These are phyloP conservation scores for Scomber japonicus DNA, from an alignment of 2,113 vertebrate species.

Conservation along the genomic window DNA sequence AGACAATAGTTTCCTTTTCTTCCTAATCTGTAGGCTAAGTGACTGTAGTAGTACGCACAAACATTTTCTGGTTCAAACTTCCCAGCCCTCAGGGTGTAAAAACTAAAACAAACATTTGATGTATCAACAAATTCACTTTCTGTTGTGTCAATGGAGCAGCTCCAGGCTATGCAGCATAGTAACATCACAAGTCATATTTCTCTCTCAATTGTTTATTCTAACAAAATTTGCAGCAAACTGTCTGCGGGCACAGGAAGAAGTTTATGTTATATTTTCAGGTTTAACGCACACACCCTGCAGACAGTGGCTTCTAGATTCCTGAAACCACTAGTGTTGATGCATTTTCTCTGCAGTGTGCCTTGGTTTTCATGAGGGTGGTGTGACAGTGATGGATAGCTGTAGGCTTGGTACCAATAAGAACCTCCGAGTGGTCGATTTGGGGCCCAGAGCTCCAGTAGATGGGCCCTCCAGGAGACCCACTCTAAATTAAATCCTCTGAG, in stretches of 20 bases:
- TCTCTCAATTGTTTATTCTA: constrained; percentile 10
- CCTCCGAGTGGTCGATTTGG: constrained; percentile 67
- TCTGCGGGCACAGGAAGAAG: neutral
- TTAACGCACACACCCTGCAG: constrained; percentile 24
- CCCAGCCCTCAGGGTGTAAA: constrained; percentile 33
- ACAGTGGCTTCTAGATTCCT: constrained; percentile 49
- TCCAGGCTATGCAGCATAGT: constrained; percentile 25
- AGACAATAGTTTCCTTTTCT: neutral
- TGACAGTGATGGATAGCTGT: constrained; percentile 88
- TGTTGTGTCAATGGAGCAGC: constrained; percentile 41
- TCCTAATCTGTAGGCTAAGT: neutral
- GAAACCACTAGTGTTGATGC: constrained; percentile 47
- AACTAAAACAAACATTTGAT: constrained; percentile 46
- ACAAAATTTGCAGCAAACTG: constrained; percentile 11
- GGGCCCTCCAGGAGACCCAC: constrained; percentile 76
- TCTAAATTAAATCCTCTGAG: constrained; percentile 87
- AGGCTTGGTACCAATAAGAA: constrained; percentile 80
- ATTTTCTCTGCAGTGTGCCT: constrained; percentile 50
- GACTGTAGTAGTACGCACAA: neutral
- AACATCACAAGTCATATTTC: constrained; percentile 34
- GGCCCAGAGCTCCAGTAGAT: constrained; percentile 65
- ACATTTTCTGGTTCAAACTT: constrained; percentile 25
- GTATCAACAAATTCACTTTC: constrained; percentile 40
- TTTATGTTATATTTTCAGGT: constrained; percentile 16
- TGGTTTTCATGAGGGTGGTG: constrained; percentile 51